phyloP scores from a whole-genome alignment of 2,113 vertebrate species.

The Peromyscus leucopus region DNA sequence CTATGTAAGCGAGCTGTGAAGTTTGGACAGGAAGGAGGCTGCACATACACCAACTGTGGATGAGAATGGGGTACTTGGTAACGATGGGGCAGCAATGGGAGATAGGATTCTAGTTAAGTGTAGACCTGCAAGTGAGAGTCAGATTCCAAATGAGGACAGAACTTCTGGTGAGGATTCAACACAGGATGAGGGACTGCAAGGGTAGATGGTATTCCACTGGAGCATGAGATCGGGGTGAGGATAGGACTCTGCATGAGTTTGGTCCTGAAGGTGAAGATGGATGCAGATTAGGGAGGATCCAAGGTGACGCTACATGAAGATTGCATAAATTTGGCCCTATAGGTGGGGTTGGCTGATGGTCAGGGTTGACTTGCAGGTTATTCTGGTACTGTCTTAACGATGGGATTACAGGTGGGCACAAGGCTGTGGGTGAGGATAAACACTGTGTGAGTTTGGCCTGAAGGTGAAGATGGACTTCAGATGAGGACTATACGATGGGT shows the following conservation, averaged over 20 bases:
- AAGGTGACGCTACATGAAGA: neutral
- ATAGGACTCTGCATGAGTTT: neutral
- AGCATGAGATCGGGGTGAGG: neutral
- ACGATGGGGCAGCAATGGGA: neutral
- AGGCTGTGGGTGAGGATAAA: neutral
- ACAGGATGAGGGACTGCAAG: neutral
- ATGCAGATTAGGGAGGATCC: neutral
- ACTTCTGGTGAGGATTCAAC: neutral
- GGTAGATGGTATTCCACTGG: fast-evolving
- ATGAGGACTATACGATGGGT: neutral
- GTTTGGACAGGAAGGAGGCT: neutral
- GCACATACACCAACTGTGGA: neutral
- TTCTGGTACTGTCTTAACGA: neutral
- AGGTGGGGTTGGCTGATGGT: too few relatives aligned
- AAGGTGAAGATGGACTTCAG: neutral
- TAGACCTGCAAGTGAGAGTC: fast-evolving
- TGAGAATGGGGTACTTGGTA: neutral
- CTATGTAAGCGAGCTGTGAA: neutral
- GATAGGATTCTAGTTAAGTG: neutral
- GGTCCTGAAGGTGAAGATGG: too few relatives aligned
- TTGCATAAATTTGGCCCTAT: neutral
- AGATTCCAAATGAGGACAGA: neutral
- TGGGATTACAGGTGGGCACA: neutral
- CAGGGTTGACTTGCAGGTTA: neutral
- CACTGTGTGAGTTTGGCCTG: neutral